phyloP scores from a whole-genome alignment of 2,113 vertebrate genomes.

The Alaudala cheleensis region DNA sequence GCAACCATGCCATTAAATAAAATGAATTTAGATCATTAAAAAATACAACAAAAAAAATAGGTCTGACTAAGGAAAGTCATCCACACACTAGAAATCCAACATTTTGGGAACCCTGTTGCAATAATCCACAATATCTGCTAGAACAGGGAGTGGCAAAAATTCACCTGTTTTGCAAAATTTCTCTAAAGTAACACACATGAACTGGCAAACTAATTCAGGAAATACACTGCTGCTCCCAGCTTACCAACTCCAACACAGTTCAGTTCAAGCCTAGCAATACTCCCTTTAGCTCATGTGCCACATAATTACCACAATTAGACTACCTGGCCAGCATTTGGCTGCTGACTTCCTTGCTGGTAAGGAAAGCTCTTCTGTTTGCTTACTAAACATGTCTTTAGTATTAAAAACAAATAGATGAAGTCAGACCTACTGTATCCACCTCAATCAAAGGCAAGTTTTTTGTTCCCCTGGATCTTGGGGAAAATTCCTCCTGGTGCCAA shows the following conservation, averaged over 20 bases:
- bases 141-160: neutral
- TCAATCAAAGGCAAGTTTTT: neutral
- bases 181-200: neutral
- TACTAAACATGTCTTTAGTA: neutral
- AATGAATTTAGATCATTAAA: neutral
- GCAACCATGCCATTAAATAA: neutral
- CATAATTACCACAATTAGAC: neutral
- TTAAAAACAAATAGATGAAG: neutral
- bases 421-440: neutral
- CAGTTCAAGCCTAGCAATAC: neutral
- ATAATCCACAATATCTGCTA: neutral
- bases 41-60: neutral
- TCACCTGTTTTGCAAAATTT: neutral
- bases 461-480: neutral
- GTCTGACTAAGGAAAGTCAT: neutral
- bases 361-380: neutral
- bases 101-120: neutral
- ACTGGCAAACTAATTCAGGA: neutral
- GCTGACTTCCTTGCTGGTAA: neutral
- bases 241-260: neutral
- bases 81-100: neutral
- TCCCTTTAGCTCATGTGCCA: neutral
- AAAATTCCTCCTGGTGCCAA: neutral
- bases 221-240: neutral
- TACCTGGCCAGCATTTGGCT: neutral